phyloP scores from a whole-genome alignment of 2,797 vertebrate species.

The Enteromius anoplus region DNA sequence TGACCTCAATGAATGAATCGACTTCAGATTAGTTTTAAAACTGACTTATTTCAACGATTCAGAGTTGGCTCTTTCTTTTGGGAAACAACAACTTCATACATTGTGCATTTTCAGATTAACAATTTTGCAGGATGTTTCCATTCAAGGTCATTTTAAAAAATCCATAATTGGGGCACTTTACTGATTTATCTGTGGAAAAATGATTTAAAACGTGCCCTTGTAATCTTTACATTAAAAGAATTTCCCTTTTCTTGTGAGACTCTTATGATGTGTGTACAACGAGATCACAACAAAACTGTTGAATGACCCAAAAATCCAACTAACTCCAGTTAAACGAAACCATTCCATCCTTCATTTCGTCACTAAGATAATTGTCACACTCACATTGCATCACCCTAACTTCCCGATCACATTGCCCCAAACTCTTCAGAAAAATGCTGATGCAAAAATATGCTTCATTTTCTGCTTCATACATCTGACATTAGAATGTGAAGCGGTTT shows the following conservation, averaged over 20 bases:
- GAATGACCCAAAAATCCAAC: neutral
- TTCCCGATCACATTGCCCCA: neutral
- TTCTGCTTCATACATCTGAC: neutral
- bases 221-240: neutral
- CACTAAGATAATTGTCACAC: neutral
- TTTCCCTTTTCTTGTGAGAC: neutral
- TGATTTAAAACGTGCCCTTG: neutral
- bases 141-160: too few species aligned
- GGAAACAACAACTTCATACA: too few species aligned
- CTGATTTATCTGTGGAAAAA: neutral
- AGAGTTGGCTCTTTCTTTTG: too few species aligned
- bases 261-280: neutral
- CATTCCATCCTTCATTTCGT: neutral
- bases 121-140: too few species aligned
- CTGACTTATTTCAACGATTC: too few species aligned
- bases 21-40: too few species aligned
- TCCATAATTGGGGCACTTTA: too few species aligned
- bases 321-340: neutral
- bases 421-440: neutral
- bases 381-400: neutral
- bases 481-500: neutral
- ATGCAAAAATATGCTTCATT: neutral
- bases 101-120: too few species aligned
- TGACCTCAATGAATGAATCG: too few species aligned
- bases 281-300: neutral